Evolutionary conservation across 2,113 vertebrate genomes (phyloP).

Genomic region (Emydura subglobosa): DNA sequence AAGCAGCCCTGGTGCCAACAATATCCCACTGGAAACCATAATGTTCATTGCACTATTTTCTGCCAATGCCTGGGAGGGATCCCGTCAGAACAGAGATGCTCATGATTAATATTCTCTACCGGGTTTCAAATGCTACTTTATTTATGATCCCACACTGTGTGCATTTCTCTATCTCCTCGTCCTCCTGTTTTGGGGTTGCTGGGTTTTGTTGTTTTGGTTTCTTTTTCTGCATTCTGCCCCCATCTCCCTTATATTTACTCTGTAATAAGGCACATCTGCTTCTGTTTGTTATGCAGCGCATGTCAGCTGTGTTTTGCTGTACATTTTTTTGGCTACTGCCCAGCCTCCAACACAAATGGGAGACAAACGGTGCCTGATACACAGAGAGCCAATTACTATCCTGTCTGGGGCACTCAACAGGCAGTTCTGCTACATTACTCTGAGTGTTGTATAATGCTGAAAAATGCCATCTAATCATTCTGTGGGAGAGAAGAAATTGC

Average conservation of each 20-base stretch:
- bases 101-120: not conserved
- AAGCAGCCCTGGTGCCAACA: not conserved
- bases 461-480: slow-evolving; percentile 32
- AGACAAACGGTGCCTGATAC: not conserved
- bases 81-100: not conserved
- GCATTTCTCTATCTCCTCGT: not conserved
- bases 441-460: not conserved
- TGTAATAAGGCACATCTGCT: slow-evolving; percentile 35
- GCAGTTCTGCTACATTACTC: not conserved
- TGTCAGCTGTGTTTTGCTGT: slow-evolving; percentile 39
- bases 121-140: not conserved
- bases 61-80: not conserved
- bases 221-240: not conserved
- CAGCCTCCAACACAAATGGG: not conserved
- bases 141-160: not conserved
- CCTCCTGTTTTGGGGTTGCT: not conserved
- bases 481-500: slow-evolving; percentile 8
- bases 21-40: not conserved
- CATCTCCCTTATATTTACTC: not conserved
- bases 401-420: not conserved
- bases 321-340: slow-evolving; percentile 28
- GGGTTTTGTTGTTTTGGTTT: not conserved
- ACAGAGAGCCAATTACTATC: not conserved
- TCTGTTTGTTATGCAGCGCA: slow-evolving; percentile 41
- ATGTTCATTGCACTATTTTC: not conserved